Evolutionary conservation across 2,113 vertebrate species (phyloP).

Genomic region (Phodopus roborovskii): DNA sequence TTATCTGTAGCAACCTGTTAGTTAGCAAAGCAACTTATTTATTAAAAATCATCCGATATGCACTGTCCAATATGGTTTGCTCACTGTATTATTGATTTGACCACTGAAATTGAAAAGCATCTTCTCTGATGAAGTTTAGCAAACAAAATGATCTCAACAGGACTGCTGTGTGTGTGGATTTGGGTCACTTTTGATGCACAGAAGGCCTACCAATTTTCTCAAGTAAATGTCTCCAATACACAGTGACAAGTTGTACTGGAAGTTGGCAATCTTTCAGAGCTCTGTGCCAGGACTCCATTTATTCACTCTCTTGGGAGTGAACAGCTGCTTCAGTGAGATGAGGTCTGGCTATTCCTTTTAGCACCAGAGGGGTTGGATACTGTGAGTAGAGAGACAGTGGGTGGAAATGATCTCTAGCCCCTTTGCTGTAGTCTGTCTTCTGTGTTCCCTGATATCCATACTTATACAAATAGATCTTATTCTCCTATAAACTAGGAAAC

Average conservation of each 20-base stretch:
- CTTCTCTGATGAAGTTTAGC: slow-evolving; percentile 45
- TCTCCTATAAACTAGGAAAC: slow-evolving; percentile 38
- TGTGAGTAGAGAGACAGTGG: background rate
- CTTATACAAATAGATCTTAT: background rate
- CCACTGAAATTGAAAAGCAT: slow-evolving; percentile 35
- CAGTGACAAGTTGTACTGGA: slow-evolving; percentile 50
- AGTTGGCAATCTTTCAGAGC: slow-evolving; percentile 62
- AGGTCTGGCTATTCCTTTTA: slow-evolving; percentile 24
- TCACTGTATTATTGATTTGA: background rate
- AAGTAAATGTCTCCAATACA: slow-evolving; percentile 50
- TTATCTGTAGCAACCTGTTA: slow-evolving; percentile 20
- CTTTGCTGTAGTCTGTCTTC: background rate
- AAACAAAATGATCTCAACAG: slow-evolving; percentile 42
- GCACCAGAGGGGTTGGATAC: background rate
- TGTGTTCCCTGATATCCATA: background rate
- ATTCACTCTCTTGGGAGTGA: slow-evolving; percentile 39
- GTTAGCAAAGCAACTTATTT: background rate
- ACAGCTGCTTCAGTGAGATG: slow-evolving; percentile 47
- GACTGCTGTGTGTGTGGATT: slow-evolving; percentile 36
- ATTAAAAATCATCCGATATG: background rate
- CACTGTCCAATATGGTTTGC: background rate
- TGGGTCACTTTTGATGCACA: slow-evolving; percentile 62
- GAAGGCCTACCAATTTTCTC: slow-evolving; percentile 62
- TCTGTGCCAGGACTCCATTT: slow-evolving; percentile 39
- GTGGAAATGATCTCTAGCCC: background rate